Evolutionary conservation across 2,797 vertebrate genomes (phyloP).

Genomic region (Avahi laniger): DNA sequence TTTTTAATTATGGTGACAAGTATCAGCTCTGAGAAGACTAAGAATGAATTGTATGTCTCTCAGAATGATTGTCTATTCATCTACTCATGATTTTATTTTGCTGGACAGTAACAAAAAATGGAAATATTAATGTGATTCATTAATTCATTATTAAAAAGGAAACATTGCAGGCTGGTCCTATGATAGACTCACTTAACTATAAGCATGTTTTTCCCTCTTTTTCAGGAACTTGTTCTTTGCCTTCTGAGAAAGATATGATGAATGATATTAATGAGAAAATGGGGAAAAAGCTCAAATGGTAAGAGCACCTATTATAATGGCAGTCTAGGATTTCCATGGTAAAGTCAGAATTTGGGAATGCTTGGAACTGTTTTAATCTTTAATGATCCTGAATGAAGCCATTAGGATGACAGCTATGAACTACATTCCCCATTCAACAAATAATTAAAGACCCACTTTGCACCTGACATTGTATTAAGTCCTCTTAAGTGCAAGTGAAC

Average conservation of each 20-base stretch:
- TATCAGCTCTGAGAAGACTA: not conserved
- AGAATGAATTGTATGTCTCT: not conserved
- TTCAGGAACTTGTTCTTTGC: conserved; percentile 80
- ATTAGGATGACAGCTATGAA: not conserved
- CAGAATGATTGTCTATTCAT: not conserved
- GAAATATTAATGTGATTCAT: not conserved
- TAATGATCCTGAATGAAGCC: not conserved
- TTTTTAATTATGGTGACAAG: not conserved
- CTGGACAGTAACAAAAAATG: not conserved
- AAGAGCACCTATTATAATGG: not conserved
- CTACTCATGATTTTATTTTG: conserved; percentile 22
- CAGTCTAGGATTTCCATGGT: not conserved
- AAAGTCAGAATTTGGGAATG: not conserved
- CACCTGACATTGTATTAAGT: not conserved
- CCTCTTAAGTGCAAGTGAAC: not conserved
- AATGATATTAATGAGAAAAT: conserved; percentile 83
- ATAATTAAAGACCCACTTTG: not conserved
- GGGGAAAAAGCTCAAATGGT: conserved; percentile 74
- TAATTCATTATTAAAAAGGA: not conserved
- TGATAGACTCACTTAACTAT: not conserved
- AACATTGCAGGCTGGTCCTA: not conserved
- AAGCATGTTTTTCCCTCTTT: not conserved
- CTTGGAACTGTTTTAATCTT: not conserved
- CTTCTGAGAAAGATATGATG: conserved; percentile 82
- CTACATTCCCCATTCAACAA: not conserved